phyloP scores from a whole-genome alignment of 2,797 vertebrate genomes.

The Brachyalestes nurse region DNA sequence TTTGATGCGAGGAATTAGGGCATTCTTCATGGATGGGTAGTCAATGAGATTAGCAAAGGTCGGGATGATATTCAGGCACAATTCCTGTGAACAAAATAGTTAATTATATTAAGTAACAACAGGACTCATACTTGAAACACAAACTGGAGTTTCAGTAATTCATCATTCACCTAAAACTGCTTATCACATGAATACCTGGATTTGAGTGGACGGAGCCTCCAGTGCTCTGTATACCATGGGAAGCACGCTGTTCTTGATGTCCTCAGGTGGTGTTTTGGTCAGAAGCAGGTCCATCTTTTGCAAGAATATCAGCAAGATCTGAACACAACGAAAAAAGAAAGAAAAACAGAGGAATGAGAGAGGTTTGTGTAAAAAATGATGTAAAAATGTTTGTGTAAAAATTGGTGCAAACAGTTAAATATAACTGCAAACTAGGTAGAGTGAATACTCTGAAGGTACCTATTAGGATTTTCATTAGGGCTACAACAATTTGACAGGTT shows the following conservation, averaged over 20 bases:
- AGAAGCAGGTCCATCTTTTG: constrained; percentile 99
- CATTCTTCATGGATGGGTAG: constrained; percentile 99
- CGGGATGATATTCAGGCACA: constrained; percentile 98
- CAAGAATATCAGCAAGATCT: constrained; percentile 98
- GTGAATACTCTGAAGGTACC: background rate
- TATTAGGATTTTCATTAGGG: background rate
- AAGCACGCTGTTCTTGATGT: constrained; percentile 94
- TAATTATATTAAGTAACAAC: background rate
- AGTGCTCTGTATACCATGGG: constrained; percentile 98
- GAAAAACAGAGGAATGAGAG: background rate
- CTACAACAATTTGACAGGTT: background rate
- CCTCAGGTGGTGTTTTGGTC: constrained; percentile 95
- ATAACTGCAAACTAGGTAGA: background rate
- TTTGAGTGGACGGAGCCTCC: constrained; percentile 97
- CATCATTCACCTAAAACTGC: background rate
- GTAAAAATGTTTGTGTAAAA: too few species aligned
- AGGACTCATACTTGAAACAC: background rate
- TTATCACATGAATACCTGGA: constrained; percentile 84
- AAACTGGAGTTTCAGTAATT: background rate
- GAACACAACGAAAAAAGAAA: constrained; percentile 44
- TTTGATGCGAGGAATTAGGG: constrained; percentile 97
- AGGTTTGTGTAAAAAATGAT: too few species aligned
- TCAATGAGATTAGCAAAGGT: constrained; percentile 98
- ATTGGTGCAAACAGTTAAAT: background rate
- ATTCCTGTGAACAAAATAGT: constrained; percentile 79